Evolutionary conservation across 1,140 invertebrate genomes (phyloP).

Genomic region (Aphaenogaster floridana): DNA sequence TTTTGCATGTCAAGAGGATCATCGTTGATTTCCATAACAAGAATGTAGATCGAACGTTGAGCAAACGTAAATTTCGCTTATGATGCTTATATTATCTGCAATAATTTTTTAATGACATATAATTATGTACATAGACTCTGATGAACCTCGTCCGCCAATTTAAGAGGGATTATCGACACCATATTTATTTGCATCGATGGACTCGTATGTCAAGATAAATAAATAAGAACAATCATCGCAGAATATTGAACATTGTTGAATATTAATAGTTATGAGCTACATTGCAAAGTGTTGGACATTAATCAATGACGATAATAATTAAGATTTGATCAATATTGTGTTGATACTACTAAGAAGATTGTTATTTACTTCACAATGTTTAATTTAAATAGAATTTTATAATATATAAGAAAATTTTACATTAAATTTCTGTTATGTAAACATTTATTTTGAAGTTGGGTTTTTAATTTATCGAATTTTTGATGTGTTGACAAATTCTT

Average conservation of each 20-base stretch:
- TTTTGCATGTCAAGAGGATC: slow-evolving; percentile 75
- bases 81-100: slow-evolving; percentile 42
- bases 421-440: background rate
- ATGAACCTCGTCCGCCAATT: slow-evolving; percentile 25
- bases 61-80: slow-evolving; percentile 26
- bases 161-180: slow-evolving; percentile 48
- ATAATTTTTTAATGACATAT: slow-evolving; percentile 46
- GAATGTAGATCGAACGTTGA: slow-evolving; percentile 21
- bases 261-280: slow-evolving; percentile 3
- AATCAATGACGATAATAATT: slow-evolving; percentile 9
- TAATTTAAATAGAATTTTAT: background rate
- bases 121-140: slow-evolving; percentile 28
- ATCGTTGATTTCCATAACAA: slow-evolving; percentile 10
- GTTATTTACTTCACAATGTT: slow-evolving; percentile 11
- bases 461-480: background rate
- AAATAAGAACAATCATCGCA: background rate
- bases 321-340: slow-evolving; percentile 3
- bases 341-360: background rate
- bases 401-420: background rate
- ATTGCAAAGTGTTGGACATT: background rate
- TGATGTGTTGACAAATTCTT: background rate
- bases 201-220: slow-evolving; percentile 21
- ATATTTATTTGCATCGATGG: slow-evolving; percentile 8
- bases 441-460: background rate
- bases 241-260: slow-evolving; percentile 9